phyloP scores from a whole-genome alignment of 2,797 vertebrate genomes.

The Enteromius fasciolatus region DNA sequence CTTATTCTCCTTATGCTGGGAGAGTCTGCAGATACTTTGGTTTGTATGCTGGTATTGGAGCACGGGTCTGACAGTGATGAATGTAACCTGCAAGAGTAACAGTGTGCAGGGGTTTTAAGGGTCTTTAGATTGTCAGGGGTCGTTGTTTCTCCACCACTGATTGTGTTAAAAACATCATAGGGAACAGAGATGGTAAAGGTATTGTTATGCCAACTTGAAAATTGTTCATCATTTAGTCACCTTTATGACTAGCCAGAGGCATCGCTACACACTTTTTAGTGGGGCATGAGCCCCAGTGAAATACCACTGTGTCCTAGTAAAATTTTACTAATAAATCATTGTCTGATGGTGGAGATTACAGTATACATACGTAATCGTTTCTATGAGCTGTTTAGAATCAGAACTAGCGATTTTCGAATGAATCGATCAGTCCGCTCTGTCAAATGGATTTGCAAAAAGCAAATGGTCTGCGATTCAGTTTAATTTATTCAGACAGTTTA shows the following conservation, averaged over 20 bases:
- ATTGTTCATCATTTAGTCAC: background rate
- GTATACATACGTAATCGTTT: background rate
- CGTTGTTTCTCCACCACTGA: background rate
- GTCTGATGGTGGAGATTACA: background rate
- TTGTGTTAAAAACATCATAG: background rate
- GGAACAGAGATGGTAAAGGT: background rate
- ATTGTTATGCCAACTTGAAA: background rate
- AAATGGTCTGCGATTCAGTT: background rate
- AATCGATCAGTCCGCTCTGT: background rate
- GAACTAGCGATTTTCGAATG: background rate
- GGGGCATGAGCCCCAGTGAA: background rate
- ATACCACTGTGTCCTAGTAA: background rate
- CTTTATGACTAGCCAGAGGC: background rate
- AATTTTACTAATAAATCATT: background rate
- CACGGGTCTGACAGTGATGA: constrained; percentile 32
- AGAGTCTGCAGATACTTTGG: constrained; percentile 21
- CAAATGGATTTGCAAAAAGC: background rate
- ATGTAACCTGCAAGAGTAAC: constrained; percentile 6
- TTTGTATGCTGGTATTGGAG: constrained; percentile 23
- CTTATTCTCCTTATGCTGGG: constrained; percentile 12
- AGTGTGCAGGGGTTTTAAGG: background rate
- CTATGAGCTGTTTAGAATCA: background rate
- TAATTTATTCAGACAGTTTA: background rate
- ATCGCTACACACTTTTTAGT: background rate
- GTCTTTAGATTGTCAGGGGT: background rate